Evolutionary conservation across 2,888 invertebrate species (phyloP), one percentile per base, ranked within the genome.

Genomic region (Crioceris asparagi): DNA sequence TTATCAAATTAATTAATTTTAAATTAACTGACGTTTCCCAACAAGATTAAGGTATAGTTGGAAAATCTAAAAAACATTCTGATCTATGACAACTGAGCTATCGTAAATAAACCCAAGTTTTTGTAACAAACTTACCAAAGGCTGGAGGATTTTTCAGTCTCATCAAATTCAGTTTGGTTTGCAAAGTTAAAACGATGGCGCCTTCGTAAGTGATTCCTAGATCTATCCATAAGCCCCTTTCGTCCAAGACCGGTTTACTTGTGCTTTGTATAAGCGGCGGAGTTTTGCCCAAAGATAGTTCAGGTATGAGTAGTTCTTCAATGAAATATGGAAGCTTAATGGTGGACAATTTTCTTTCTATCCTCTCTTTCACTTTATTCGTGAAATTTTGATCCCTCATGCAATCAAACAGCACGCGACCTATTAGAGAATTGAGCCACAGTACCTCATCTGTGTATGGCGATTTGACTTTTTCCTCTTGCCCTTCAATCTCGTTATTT

Each of bases 301-400:
- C 79, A 19, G 80, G 78, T 47, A 92, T 75, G 32, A 74, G 65
- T 35, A 93, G 69, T 47, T 83, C 83, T 45, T 88, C 85, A 70
- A 93, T 85, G 65, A 92, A 90, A 52, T 84, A 81, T 1, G 93
- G 92, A 44, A 86, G 64, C 72, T 84, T 87, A 48, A 93, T 82
- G 40, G 85, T 83, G 40, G 79, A 75, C 2, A 93, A 69, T 67
- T 93, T 93, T 55, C 80, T 75, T 65, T 93, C 88, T 57, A 92
- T 81, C 57, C 81, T 77, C 35, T 79, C 77, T 58, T 80, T 79
- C 23, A 92, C 72, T 43, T 77, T 70, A 38, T 70, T 69, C 23
- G 77, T 75, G 68, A 83, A 83, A 40, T 66, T 64, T 2, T 75
- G 72, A 58, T 86, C 81, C 19, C 79, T 74, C 59, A 86, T 75